Evolutionary conservation across 2,113 vertebrate genomes (phyloP), one percentile per base, ranked within the genome.

Genomic region (Pygoscelis antarcticus): DNA sequence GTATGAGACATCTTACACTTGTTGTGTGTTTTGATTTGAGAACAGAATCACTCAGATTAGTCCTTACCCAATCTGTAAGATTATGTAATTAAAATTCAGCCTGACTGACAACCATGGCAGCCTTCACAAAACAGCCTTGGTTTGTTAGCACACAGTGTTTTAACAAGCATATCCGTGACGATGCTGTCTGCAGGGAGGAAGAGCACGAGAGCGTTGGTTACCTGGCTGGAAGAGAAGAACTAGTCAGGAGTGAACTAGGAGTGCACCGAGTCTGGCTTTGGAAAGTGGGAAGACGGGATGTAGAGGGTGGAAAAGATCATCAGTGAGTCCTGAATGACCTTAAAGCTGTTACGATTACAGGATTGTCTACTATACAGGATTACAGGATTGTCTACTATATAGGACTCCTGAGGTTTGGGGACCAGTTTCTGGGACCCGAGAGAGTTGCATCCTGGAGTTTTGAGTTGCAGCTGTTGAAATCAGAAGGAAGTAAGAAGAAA

Each of bases 121-220:
- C 40, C 46, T 30, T 71, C 36, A 4, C 23, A 13, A 30, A 62
- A 3, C 2, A 55, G 62, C 84, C 1, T 2, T 22, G 61, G 36
- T 40, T 74, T 87, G 6, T 66, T 61, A 91, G 85, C 54, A n/a
- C 0, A 0, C 12, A 5, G 13, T 42, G 51, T 76, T 66, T 80
- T 77, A 55, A 42, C 77, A 15, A 36, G 8, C 0, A 0, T 2
- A 1, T n/a, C 17, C 1, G 5, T 26, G 90, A 19, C 1, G 2
- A 3, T 46, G 61, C 55, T 66, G 46, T 4, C 11, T 54, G 65
- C 4, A 34, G 36, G n/a, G 70, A 61, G 75, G 70, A 88, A 13
- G 36, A 61, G 66, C 66, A 15, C 0, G 7, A 44, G 34, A 13
- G n/a, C 0, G 0, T 10, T 21, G 30, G 30, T 54, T 64, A 9